Evolutionary conservation across 2,888 invertebrate species (phyloP).

Genomic region (Drosophila emarginata): DNA sequence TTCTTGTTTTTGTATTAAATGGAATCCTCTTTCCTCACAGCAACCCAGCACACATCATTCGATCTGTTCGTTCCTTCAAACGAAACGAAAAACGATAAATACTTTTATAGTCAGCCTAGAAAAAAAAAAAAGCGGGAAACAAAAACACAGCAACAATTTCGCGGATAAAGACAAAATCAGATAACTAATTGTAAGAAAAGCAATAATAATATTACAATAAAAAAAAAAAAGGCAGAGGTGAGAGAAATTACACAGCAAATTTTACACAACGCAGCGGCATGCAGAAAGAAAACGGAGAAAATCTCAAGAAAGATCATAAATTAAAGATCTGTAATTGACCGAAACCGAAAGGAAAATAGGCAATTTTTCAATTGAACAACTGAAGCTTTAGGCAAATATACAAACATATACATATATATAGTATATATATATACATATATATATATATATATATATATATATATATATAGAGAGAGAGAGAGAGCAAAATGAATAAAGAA

Average conservation of each 20-base stretch:
- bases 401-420: conserved; percentile 3
- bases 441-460: conserved; percentile 20
- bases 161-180: conserved; percentile 1
- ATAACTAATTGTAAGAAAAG: not conserved
- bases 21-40: conserved; percentile 12
- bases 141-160: conserved; percentile 8
- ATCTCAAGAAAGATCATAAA: not conserved
- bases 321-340: conserved; percentile 4
- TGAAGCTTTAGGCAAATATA: conserved; percentile 35
- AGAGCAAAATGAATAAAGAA: conserved; percentile 4
- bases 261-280: conserved; percentile 57
- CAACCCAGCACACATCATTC: conserved; percentile 44
- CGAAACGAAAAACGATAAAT: not conserved
- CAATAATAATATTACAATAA: conserved; percentile 25
- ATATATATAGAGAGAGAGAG: not conserved
- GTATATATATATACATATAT: conserved; percentile 18
- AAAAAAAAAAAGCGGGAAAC: conserved; percentile 41
- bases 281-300: conserved; percentile 40
- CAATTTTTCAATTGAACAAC: conserved; percentile 6
- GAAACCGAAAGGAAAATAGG: conserved; percentile 5
- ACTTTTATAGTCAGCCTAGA: conserved; percentile 1
- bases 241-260: conserved; percentile 51
- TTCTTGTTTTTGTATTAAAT: not conserved
- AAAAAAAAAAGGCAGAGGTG: conserved; percentile 1
- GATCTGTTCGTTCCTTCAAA: not conserved